These are phyloP conservation scores for Lineus longissimus DNA, from an alignment of 1,140 invertebrate species.

Conservation along the genomic window DNA sequence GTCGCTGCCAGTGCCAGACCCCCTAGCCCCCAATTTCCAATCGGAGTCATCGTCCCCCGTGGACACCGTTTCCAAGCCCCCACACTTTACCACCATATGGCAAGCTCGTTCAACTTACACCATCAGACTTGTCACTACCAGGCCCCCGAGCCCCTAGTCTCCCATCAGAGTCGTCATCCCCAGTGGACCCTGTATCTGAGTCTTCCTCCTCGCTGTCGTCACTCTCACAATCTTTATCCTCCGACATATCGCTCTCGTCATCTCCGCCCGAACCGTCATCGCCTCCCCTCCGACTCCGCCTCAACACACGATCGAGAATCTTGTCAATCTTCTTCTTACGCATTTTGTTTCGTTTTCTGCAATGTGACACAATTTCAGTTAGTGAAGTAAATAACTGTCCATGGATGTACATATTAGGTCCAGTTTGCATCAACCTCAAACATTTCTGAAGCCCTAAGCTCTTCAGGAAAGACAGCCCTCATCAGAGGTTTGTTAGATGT, in stretches of 20 bases:
- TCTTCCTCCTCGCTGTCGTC: constrained; percentile 9
- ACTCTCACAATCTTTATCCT: constrained; percentile 18
- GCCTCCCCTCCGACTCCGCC: not conserved
- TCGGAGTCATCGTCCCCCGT: too few species aligned
- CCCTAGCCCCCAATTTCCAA: too few species aligned
- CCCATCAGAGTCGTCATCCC: not conserved
- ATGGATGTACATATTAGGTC: too few species aligned
- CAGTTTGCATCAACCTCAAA: too few species aligned
- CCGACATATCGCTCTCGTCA: constrained; percentile 11
- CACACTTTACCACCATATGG: too few species aligned
- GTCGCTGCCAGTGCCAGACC: too few species aligned
- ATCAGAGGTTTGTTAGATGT: too few species aligned
- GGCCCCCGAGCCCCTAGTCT: not conserved
- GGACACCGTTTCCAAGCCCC: too few species aligned
- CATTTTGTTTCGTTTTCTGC: constrained; percentile 28
- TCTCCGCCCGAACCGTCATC: constrained; percentile 7
- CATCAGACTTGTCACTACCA: not conserved
- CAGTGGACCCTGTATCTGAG: not conserved
- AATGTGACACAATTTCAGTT: too few species aligned
- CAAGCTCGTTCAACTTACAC: not conserved
- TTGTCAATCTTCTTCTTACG: constrained; percentile 36
- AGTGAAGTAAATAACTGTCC: too few species aligned
- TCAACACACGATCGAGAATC: constrained; percentile 32
- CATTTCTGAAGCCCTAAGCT: too few species aligned
- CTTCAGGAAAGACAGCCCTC: too few species aligned